Base-by-base conservation (phyloP, 2,888 invertebrate genomes). In the Ryuthela nishihirai region DNA sequence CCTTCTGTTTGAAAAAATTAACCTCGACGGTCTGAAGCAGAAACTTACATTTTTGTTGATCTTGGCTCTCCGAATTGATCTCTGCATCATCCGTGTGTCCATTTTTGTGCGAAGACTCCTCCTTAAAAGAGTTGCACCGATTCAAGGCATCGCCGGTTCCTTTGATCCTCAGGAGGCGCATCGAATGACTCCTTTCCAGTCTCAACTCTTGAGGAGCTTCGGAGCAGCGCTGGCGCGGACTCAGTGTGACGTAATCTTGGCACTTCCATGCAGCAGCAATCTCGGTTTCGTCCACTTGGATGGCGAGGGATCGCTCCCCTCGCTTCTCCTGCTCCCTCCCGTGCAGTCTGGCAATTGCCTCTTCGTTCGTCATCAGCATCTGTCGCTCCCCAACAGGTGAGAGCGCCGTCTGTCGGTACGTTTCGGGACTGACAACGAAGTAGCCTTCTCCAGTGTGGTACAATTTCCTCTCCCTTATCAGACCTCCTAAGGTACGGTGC, bases 401-500 rank as follows among this genome's bases (percentile, higher is more conserved):
- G 5, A 42, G 34, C 3, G 50, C 34, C n/a, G 35, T 23, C n/a
- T 54, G 53, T 2, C 53, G 18, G 29, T 49, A 49, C 4, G 56
- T 48, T 17, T 92, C 92, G 62, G 93, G 92, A 45, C 92, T 93
- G 55, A 94, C 90, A 65, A 95, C 91, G 73, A 91, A 93, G 76
- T 93, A 94, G 3, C 58, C 46, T 73, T 87, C 84, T 5, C 91
- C 87, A 70, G 92, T 91, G 77, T 91, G 91, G 76, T 91, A 92
- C 70, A 92, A 34, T 42, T 65, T 66, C 23, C 65, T 54, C 29
- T 67, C 66, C 34, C 45, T 41, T 17, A 65, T 55, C 17, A 67
- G 54, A 2, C 40, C 36, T 7, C 58, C 90, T 54, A 94, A 78
- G 1, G 91, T 88, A 72, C 90, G 90, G 76, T 92, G 92, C 39